These are phyloP conservation scores for Trypoxylus dichotomus DNA, from an alignment of 1,140 invertebrate species.

Conservation along the genomic window DNA sequence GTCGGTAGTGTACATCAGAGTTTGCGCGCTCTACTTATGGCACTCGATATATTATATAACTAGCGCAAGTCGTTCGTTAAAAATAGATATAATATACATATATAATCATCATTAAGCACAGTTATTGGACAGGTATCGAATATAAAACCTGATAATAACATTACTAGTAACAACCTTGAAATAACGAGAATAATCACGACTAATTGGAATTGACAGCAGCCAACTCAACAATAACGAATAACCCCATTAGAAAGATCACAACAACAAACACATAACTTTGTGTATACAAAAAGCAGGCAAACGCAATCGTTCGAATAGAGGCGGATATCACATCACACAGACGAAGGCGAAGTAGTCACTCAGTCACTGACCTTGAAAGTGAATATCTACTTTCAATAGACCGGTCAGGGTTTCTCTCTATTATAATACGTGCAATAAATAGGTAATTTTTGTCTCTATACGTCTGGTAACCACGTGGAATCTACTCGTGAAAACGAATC, in stretches of 20 bases:
- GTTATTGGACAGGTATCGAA: no score
- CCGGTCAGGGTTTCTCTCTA: background rate
- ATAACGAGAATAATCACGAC: background rate
- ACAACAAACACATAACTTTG: background rate
- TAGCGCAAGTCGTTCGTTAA: no score
- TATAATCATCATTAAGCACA: no score
- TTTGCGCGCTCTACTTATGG: no score
- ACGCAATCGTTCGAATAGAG: background rate
- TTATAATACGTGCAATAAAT: background rate
- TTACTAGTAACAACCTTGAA: background rate
- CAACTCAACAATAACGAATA: background rate
- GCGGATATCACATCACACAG: background rate
- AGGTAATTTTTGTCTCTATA: background rate
- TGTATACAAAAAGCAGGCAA: no score
- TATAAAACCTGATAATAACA: no score
- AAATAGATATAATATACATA: no score
- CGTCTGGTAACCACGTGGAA: background rate
- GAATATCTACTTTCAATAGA: background rate
- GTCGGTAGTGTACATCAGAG: no score
- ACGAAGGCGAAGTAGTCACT: background rate
- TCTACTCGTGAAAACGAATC: background rate
- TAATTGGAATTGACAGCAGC: background rate
- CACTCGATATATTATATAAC: no score
- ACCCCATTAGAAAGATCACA: background rate
- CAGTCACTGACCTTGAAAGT: background rate